Evolutionary conservation across 2,113 vertebrate species (phyloP), one percentile per base, ranked within the genome.

Genomic region (Triplophysa rosa): DNA sequence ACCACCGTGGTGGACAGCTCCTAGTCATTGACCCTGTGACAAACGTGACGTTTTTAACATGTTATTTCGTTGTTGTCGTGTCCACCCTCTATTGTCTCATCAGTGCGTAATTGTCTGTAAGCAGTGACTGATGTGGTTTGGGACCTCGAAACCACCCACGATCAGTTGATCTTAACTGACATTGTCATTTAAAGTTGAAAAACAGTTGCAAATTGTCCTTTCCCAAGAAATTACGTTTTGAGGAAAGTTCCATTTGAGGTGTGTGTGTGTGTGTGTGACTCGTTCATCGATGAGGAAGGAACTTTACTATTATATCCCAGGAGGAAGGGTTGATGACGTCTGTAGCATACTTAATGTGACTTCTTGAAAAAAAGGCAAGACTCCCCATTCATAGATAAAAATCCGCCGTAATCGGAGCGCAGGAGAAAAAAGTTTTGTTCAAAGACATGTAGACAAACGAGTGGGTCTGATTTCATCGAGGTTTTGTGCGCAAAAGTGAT

Each of bases 301-400:
- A 94, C 93, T 93, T 93, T 94, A 94, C 94, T 93, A 92, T 93
- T 93, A 92, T 95, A 95, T 95, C 96, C 95, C 97, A 95, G 95
- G 95, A 98, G 96, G 96, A 95, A 95, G 92, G 93, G 90, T 91
- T 95, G 95, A 95, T 98, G 97, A 99, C 97, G 97, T 99, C 95
- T 95, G 92, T 95, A 93, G 89, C 95, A 95, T 97, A 94, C 95
- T 97, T 98, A 97, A 94, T 96, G 95, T 95, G 96, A 96, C 94
- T 93, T 93, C 89, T 92, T 88, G 88, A 87, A 91, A 92, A 91
- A 92, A 94, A 93, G 90, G 93, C 91, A 93, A 93, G 90, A 92
- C 93, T 93, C 93, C 92, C 89, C 91, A 94, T 94, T 90, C 94
- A 93, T 93, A 92, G 95, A 98, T 98, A 98, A 97, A 99, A 96